Percentiles rank a stretch among this genome's conserved stretches.
Evolutionary conservation across 1,140 invertebrate species (phyloP).

Genomic region (Cotesia vestalis): DNA sequence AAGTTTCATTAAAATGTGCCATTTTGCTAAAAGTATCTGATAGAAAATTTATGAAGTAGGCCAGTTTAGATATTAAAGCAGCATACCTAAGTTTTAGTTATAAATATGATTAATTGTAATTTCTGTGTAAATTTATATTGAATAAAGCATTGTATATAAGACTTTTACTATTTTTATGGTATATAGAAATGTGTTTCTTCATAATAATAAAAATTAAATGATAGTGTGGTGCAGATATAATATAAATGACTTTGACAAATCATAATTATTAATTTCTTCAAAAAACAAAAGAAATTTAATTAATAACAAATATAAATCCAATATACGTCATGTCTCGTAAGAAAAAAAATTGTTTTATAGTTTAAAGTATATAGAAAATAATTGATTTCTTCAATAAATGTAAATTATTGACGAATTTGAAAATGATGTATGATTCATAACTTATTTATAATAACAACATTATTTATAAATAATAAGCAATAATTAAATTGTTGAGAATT

Average conservation of each 20-base stretch:
- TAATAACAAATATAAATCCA: too few species aligned
- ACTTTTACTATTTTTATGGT: neutral
- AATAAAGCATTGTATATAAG: constrained; percentile 15
- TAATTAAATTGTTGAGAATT: too few species aligned
- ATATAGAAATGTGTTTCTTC: constrained; percentile 8
- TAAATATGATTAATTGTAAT: neutral
- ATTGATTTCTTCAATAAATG: too few species aligned
- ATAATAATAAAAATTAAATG: constrained; percentile 21
- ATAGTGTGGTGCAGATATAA: constrained; percentile 46
- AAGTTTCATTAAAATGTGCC: constrained; percentile 6
- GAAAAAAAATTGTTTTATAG: too few species aligned
- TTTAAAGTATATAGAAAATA: too few species aligned
- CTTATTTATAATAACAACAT: too few species aligned
- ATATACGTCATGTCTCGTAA: too few species aligned
- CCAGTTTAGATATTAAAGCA: constrained; percentile 16
- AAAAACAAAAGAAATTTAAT: neutral
- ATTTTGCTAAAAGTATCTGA: neutral
- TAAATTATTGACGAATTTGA: too few species aligned
- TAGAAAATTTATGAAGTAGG: neutral
- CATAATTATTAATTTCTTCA: neutral
- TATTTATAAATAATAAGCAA: too few species aligned
- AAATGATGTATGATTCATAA: too few species aligned
- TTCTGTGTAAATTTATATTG: constrained; percentile 4
- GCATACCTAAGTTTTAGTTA: neutral
- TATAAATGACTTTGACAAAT: neutral